Percentiles rank a stretch among this genome's conserved stretches.
Conservation (phyloP, 2,888 invertebrate genomes). For the Gymnoscelis rufifasciata region DNA sequence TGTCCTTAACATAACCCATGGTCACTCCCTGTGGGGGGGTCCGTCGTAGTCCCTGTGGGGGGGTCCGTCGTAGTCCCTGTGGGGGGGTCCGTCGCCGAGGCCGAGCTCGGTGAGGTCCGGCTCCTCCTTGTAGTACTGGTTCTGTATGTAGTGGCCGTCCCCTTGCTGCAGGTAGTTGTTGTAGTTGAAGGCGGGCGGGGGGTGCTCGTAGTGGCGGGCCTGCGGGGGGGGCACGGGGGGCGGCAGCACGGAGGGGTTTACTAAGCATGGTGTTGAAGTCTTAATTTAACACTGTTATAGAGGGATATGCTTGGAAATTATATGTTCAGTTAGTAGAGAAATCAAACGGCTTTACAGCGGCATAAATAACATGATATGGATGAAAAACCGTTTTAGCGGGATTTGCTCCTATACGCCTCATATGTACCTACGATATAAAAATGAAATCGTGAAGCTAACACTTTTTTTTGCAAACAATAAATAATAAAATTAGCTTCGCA, state of each 20-base stretch:
- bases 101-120: constrained; percentile 29
- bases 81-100: constrained; percentile 22
- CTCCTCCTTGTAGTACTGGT: constrained; percentile 42
- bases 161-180: constrained; percentile 65
- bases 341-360: too few relatives aligned
- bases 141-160: constrained; percentile 64
- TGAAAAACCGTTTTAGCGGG: too few relatives aligned
- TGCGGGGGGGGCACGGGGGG: constrained; percentile 37
- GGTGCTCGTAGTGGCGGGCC: constrained; percentile 45
- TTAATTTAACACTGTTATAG: too few relatives aligned
- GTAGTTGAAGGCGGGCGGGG: constrained; percentile 51
- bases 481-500: background rate
- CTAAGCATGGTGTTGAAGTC: too few relatives aligned
- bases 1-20: constrained; percentile 14
- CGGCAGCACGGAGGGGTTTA: constrained; percentile 54
- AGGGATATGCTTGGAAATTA: too few relatives aligned
- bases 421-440: too few relatives aligned
- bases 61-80: background rate
- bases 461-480: background rate
- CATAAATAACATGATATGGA: too few relatives aligned
- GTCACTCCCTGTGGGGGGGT: constrained; percentile 14
- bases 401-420: too few relatives aligned
- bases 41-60: constrained; percentile 9
- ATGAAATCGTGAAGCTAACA: too few relatives aligned
- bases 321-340: too few relatives aligned